Evolutionary conservation across 2,113 vertebrate species (phyloP), one percentile per base, ranked within the genome.

Genomic region (Phoenicopterus ruber): DNA sequence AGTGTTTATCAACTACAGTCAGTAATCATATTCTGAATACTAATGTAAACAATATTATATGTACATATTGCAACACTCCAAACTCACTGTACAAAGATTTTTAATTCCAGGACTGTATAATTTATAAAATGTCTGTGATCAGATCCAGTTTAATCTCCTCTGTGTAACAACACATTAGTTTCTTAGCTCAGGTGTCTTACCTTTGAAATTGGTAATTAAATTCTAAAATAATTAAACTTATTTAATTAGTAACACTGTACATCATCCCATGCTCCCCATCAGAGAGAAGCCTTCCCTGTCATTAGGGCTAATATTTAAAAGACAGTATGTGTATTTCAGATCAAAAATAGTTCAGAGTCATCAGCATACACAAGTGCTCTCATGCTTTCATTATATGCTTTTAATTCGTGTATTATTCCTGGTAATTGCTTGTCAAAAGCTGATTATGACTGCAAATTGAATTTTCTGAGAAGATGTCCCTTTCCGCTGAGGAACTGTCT

Each of bases 361-460:
- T 66, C n/a, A 63, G 11, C 18, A 67, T 22, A 47, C 18, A 14
- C 14, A 57, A 19, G 31, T 50, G 4, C 8, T 46, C 25, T 36
- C 1, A 2, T n/a, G 18, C 1, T 82, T 74, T 52, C 28, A 31
- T 3, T 19, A 2, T 13, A 10, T 31, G 24, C 1, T 70, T 87
- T 86, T 52, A 69, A 63, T 80, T 67, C 2, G 32, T 40, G 3
- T 32, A 55, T n/a, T 74, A 29, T 38, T 63, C 10, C 8, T 44
- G 32, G 2, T 3, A 91, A 59, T 31, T 70, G 2, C 29, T 80
- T 80, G 28, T 31, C n/a, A 81, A 89, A 90, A 65, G 4, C 14
- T 69, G 44, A 59, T 2, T 38, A 63, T 55, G 10, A 69, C 7
- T 70, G 15, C 10, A 78, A 78, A 67, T 11, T 78, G 22, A 62